Base-by-base conservation (phyloP, 2,888 invertebrate genomes). In the Machimus atricapillus region DNA sequence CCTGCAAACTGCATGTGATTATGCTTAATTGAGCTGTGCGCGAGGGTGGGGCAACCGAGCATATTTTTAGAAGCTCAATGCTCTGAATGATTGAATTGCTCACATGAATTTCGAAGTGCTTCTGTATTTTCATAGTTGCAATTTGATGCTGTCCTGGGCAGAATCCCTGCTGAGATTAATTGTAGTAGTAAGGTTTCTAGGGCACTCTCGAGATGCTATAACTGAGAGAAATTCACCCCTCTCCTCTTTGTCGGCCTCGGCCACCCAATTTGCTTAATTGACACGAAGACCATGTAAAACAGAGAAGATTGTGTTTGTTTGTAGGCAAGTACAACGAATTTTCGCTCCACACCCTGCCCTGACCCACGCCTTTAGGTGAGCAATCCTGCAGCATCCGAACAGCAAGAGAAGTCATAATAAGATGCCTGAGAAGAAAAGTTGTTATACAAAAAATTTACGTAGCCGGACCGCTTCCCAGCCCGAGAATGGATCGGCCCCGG, bases 151-250 rank as follows among this genome's bases (percentile, higher is more conserved):
- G n/a, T 79, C 31, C 31, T 79, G 43, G 43, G 23, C 31, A 79
- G 52, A 79, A 31, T 79, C 79, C 31, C 79, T 79, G 79, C 79
- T 31, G 27, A 79, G 52, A 79, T 79, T 79, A 79, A 52, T 79
- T 79, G 31, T 52, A 27, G 79, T 79, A 79, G 56, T 79, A 79
- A 14, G 52, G 79, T 79, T 79, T 79, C 79, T 79, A 52, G 52
- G 52, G 79, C 52, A 31, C 52, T 19, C 52, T 27, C 46, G 23
- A 79, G 46, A 79, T 46, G 31, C 27, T 12, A 52, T 12, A 27
- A n/a, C 14, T 23, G 79, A 8, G 16, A 76, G 76, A 31, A 14
- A n/a, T 52, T 31, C 52, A 6, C 52, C 23, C 14, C n/a, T 5
- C 43, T 16, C 27, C 31, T 14, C 9, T 23, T 12, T 14, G 43